phyloP scores from a whole-genome alignment of 2,888 invertebrate species.

The Abscondita cerata region DNA sequence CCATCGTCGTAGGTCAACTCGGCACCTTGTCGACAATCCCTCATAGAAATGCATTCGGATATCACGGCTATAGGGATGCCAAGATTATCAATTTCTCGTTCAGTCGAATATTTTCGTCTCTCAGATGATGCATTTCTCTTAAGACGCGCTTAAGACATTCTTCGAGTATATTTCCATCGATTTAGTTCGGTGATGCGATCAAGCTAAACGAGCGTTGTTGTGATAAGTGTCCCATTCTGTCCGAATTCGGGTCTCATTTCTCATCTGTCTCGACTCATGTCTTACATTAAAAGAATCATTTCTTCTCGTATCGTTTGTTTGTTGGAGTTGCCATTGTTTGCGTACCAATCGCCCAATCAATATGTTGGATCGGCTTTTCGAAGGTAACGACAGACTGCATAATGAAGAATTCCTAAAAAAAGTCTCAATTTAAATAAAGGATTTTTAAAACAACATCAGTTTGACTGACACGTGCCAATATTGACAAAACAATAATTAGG shows the following conservation, averaged over 20 bases:
- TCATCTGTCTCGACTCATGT: constrained; percentile 72
- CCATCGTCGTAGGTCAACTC: constrained; percentile 82
- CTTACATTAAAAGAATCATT: constrained; percentile 75
- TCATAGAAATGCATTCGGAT: constrained; percentile 76
- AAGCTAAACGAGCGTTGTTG: constrained; percentile 73
- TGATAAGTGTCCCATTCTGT: constrained; percentile 81
- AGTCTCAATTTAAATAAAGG: too few relatives aligned
- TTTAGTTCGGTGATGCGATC: constrained; percentile 73
- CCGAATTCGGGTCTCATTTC: constrained; percentile 77
- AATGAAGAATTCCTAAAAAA: neutral
- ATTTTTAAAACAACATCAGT: neutral
- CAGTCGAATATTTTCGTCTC: constrained; percentile 77
- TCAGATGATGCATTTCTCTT: constrained; percentile 68
- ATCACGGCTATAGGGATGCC: constrained; percentile 72
- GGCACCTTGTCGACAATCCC: constrained; percentile 74
- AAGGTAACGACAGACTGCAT: constrained; percentile 61
- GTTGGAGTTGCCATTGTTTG: constrained; percentile 73
- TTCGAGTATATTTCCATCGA: constrained; percentile 70
- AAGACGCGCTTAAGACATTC: constrained; percentile 68
- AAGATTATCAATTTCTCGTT: constrained; percentile 75
- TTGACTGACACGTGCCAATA: constrained; percentile 14
- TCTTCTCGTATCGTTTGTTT: constrained; percentile 71
- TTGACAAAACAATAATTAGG: constrained; percentile 14
- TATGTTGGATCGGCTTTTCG: constrained; percentile 74
- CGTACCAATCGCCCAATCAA: constrained; percentile 79